These are phyloP conservation scores for Catostomus latipinnis DNA, from an alignment of 2,797 vertebrate genomes.

Conservation along the genomic window DNA sequence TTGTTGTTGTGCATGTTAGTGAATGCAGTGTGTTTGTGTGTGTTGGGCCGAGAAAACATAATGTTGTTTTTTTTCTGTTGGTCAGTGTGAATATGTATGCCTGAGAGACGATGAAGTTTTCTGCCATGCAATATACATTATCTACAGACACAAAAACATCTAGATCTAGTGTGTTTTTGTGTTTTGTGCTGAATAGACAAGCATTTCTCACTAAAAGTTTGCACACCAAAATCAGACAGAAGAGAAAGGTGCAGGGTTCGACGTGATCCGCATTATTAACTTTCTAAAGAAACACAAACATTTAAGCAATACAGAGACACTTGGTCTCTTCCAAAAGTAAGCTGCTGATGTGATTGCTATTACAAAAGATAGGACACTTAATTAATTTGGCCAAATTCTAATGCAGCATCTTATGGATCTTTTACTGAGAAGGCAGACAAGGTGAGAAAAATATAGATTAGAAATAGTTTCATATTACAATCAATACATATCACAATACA, in stretches of 20 bases:
- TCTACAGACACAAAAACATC: neutral
- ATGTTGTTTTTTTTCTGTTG: conserved; percentile 46
- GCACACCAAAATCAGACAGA: neutral
- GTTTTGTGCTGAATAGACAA: conserved; percentile 28
- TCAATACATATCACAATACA: too few species aligned
- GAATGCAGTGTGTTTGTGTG: conserved; percentile 31
- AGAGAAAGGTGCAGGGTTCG: neutral
- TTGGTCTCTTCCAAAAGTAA: too few species aligned
- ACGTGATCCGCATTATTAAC: neutral
- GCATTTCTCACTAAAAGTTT: neutral
- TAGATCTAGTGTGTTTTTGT: neutral
- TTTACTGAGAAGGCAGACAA: too few species aligned
- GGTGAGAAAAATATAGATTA: too few species aligned
- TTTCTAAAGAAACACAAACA: too few species aligned
- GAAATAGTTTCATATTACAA: too few species aligned
- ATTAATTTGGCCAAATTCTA: too few species aligned
- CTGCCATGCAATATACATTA: neutral
- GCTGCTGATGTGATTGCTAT: too few species aligned
- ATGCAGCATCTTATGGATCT: too few species aligned
- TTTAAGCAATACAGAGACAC: neutral
- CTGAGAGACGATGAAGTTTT: conserved; percentile 22
- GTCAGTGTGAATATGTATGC: conserved; percentile 40
- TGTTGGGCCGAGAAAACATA: conserved; percentile 40
- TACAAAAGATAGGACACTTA: too few species aligned
- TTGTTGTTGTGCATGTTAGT: conserved; percentile 47